Conservation (phyloP, 2,113 vertebrate genomes). For the Myocastor coypus region DNA sequence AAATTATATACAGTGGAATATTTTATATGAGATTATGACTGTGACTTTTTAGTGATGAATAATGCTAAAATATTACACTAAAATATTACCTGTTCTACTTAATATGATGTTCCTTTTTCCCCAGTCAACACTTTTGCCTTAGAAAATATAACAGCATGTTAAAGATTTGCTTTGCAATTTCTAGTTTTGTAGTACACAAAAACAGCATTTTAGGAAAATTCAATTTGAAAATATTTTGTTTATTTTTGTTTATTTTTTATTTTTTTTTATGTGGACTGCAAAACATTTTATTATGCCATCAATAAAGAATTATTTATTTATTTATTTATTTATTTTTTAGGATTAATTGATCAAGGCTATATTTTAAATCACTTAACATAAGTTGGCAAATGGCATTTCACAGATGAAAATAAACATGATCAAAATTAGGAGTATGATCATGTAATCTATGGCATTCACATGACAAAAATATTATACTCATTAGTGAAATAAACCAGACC, state of each 20-base stretch:
- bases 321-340: too few relatives aligned
- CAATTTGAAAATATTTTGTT: neutral
- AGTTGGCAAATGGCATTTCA: neutral
- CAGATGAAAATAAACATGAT: neutral
- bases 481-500: too few relatives aligned
- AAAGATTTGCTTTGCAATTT: neutral
- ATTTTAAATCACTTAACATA: slow-evolving; percentile 21
- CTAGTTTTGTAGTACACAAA: neutral
- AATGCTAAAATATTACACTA: too few relatives aligned
- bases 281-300: too few relatives aligned
- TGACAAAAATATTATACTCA: neutral
- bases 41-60: neutral
- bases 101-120: neutral
- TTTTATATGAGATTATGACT: neutral
- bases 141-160: neutral
- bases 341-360: neutral
- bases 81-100: too few relatives aligned
- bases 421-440: neutral
- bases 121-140: neutral
- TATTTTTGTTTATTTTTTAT: too few relatives aligned
- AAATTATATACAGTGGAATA: neutral
- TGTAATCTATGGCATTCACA: neutral
- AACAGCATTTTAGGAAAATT: neutral
- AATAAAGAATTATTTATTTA: too few relatives aligned
- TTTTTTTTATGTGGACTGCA: too few relatives aligned